Percentiles rank a stretch among this genome's conserved stretches.
Conservation (phyloP, 2,797 vertebrate genomes). For the Neosilurus hyrtlii region DNA sequence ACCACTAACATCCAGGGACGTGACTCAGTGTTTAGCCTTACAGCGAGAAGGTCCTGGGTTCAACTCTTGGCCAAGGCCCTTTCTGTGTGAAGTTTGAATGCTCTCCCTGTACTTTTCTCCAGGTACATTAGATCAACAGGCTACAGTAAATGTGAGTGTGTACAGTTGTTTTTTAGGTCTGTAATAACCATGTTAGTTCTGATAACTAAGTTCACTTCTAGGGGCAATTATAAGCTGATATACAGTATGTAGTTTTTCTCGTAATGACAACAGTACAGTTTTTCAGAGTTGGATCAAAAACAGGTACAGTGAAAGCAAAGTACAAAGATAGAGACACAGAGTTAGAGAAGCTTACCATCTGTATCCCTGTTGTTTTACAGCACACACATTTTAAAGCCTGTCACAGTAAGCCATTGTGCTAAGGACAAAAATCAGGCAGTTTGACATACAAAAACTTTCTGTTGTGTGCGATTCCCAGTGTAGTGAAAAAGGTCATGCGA, state of each 20-base stretch:
- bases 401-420: constrained; percentile 20
- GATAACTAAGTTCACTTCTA: no score
- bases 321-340: neutral
- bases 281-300: neutral
- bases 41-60: no score
- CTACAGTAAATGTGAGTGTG: no score
- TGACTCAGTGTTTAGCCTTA: no score
- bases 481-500: neutral
- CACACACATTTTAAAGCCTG: neutral
- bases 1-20: neutral
- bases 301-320: neutral
- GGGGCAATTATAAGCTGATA: no score
- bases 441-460: constrained; percentile 13
- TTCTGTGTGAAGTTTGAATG: no score
- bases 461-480: neutral
- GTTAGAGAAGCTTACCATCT: neutral
- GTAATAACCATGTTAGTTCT: no score
- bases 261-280: neutral
- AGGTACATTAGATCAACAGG: no score
- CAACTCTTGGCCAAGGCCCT: no score
- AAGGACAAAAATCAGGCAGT: constrained; percentile 9
- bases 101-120: no score
- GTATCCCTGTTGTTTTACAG: constrained; percentile 6
- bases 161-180: no score
- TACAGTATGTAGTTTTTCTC: neutral